Conservation (phyloP, 1,140 invertebrate species). For the Drosophila guanche region DNA sequence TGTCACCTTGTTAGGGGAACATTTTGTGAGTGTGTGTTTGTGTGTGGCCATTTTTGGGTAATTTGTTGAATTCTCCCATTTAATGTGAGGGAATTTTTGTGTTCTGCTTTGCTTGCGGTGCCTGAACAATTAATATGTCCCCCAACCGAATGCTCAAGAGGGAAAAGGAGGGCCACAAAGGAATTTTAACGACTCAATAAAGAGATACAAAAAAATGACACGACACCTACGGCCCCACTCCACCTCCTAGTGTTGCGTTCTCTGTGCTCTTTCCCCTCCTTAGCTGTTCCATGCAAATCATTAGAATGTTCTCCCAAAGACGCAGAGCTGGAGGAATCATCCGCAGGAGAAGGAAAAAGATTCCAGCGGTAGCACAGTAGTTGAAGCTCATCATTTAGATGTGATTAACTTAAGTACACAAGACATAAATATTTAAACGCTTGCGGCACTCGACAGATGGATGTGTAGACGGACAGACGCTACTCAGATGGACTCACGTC, state of each 20-base stretch:
- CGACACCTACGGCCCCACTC: conserved; percentile 1
- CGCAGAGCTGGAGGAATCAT: conserved; percentile 28
- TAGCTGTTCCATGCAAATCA: conserved; percentile 45
- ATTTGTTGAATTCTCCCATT: conserved; percentile 33
- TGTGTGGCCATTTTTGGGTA: conserved; percentile 40
- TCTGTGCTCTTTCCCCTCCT: conserved; percentile 7
- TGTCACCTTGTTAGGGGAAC: conserved; percentile 26
- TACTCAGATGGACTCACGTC: neutral
- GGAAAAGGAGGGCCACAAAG: conserved; percentile 21
- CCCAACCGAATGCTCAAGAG: neutral
- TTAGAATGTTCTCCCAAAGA: conserved; percentile 42
- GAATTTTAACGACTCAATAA: conserved; percentile 78
- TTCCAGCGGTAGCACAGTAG: conserved; percentile 27
- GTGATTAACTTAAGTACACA: conserved; percentile 81
- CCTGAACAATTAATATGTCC: conserved; percentile 72
- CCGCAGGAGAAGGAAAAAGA: conserved; percentile 21
- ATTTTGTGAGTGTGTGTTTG: conserved; percentile 1
- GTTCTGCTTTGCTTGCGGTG: neutral
- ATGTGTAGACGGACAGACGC: conserved; percentile 1
- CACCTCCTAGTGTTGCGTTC: neutral
- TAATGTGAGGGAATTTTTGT: conserved; percentile 30
- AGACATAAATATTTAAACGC: conserved; percentile 80
- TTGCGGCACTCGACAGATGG: conserved; percentile 31
- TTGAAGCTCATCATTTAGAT: conserved; percentile 70
- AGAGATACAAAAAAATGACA: conserved; percentile 63